Conservation (phyloP, 1,140 invertebrate species). For the Platorchestia sp. region DNA sequence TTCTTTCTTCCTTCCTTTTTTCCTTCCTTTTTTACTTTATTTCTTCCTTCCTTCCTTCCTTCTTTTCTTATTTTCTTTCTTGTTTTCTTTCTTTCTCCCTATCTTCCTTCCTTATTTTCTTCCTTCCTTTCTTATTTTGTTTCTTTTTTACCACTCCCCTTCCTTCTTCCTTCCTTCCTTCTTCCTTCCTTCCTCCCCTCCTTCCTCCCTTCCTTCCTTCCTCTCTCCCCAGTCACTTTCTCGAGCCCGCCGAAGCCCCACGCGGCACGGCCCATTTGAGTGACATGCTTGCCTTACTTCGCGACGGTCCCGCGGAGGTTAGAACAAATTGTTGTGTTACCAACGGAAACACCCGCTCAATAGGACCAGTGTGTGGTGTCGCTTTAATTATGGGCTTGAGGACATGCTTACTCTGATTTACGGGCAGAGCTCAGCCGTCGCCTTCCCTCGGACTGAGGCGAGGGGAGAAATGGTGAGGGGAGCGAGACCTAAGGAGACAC, state of each 20-base stretch:
- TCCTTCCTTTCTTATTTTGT: too few relatives aligned
- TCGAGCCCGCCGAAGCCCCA: neutral
- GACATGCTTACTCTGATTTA: constrained; percentile 50
- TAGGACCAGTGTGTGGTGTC: constrained; percentile 52
- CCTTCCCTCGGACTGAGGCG: neutral
- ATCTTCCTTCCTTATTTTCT: too few relatives aligned
- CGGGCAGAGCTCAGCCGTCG: neutral
- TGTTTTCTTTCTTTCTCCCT: too few relatives aligned
- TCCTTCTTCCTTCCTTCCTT: too few relatives aligned
- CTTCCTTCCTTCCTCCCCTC: neutral
- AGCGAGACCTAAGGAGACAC: neutral
- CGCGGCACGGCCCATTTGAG: neutral
- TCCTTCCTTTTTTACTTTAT: too few relatives aligned
- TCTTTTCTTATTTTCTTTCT: too few relatives aligned
- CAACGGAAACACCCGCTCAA: constrained; percentile 46
- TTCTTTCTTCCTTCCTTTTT: too few relatives aligned
- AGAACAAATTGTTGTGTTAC: constrained; percentile 55
- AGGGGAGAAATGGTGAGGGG: neutral
- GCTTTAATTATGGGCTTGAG: constrained; percentile 51
- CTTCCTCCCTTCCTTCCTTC: neutral
- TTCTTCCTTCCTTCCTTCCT: too few relatives aligned
- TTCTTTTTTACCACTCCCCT: too few relatives aligned
- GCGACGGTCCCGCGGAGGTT: constrained; percentile 5
- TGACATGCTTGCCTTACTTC: neutral
- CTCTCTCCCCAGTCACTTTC: neutral